These are phyloP conservation scores for Melanargia galathea DNA, from an alignment of 2,888 invertebrate genomes.

Conservation along the genomic window DNA sequence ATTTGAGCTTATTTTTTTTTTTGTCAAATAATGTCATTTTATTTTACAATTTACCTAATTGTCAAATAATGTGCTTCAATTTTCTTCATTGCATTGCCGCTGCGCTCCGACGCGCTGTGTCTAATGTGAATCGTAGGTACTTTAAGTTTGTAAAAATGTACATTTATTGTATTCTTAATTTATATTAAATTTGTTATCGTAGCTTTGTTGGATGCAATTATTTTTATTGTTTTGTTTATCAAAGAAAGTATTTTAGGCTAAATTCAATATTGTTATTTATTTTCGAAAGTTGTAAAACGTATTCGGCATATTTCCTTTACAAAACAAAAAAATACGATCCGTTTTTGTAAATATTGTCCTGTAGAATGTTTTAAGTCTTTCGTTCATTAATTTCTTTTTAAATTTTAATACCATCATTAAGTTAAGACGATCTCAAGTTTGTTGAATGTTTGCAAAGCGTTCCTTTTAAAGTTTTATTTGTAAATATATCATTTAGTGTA, in stretches of 20 bases:
- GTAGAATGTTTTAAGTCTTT: conserved; percentile 68
- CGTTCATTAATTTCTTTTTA: conserved; percentile 66
- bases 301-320: conserved; percentile 60
- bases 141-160: conserved; percentile 77
- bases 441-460: conserved; percentile 82
- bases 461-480: conserved; percentile 83
- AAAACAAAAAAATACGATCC: conserved; percentile 53
- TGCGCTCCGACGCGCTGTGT: no score
- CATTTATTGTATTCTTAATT: conserved; percentile 79
- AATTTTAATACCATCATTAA: conserved; percentile 79
- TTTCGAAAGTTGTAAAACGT: conserved; percentile 77
- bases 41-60: no score
- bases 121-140: no score
- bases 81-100: no score
- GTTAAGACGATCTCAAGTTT: conserved; percentile 82
- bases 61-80: no score
- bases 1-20: no score
- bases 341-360: conserved; percentile 72
- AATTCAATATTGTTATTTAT: conserved; percentile 82
- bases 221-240: conserved; percentile 82
- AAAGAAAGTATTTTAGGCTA: conserved; percentile 81
- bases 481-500: conserved; percentile 77
- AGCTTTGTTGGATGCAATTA: conserved; percentile 82
- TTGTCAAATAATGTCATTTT: no score
- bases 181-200: conserved; percentile 82